Base-by-base conservation (phyloP, 2,797 vertebrate species). In the Urosaurus nigricauda region DNA sequence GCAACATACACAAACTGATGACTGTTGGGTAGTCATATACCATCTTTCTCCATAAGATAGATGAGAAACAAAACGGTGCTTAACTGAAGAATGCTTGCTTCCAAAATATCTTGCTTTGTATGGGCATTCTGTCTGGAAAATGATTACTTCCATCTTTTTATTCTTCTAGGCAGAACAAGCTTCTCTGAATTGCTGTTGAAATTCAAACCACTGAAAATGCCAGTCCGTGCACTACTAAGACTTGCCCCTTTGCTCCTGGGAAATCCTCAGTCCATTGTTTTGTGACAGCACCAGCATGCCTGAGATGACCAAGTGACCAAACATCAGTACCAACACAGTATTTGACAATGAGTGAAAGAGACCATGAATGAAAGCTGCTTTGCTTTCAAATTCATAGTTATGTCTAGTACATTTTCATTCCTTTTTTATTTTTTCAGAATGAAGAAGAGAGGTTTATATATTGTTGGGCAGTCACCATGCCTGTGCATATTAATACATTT, bases 161-260 rank as follows among this genome's bases (percentile, higher is more conserved):
- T 89, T 86, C 51, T 40, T 95, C 65, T 89, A 99, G 99, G 98
- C 89, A 98, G 96, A 96, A 96, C 94, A 1, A 98, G 96, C 58
- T 98, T 99, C 60, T 98, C 98, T 0, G 98, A 99, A 90, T 94
- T 99, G 70, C 94, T 99, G 89, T 91, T 98, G 78, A 98, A 96
- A 88, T 98, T 98, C 95, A 97, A 96, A 90, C 97, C 95, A 93
- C 92, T 98, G 93, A 98, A 97, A 0, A 96, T 99, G 94, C 98
- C 98, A 0, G 97, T 99, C 24, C 97, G 98, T 70, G 98, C 98
- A 0, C 92, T 99, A 70, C 96, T 99, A 5, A 97, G 98, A 79
- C 96, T 99, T 77, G 97, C 96, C 0, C 98, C 98, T 0, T 91
- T 99, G 88, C 96, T 99, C 51, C 96, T 98, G 19, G 92, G 96